Conservation (phyloP, 2,797 vertebrate genomes). For the Garrulus glandarius region DNA sequence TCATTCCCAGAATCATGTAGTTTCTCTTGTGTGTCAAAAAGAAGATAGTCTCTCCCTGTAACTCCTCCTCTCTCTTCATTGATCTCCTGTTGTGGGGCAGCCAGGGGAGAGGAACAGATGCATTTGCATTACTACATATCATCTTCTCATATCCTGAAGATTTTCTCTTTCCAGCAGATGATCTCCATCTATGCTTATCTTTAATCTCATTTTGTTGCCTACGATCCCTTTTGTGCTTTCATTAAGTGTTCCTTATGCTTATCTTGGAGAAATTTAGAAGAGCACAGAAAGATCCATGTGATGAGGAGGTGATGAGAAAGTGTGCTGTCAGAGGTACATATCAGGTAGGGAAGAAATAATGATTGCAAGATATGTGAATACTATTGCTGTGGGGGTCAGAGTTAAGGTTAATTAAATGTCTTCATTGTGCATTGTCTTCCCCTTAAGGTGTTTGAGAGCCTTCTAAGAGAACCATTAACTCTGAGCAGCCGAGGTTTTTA, state of each 20-base stretch:
- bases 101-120: neutral
- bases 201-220: neutral
- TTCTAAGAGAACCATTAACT: conserved; percentile 42
- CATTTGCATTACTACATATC: neutral
- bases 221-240: neutral
- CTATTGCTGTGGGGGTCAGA: conserved; percentile 27
- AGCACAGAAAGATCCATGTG: neutral
- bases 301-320: conserved; percentile 35
- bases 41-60: neutral
- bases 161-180: neutral
- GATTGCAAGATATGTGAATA: conserved; percentile 19
- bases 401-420: conserved; percentile 65
- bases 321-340: neutral
- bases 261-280: conserved; percentile 14
- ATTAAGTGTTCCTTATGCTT: neutral
- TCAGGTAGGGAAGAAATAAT: conserved; percentile 22
- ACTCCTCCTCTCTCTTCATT: neutral
- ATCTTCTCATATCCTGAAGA: neutral
- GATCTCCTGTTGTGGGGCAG: neutral
- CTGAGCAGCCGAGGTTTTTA: conserved; percentile 9
- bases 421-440: conserved; percentile 48
- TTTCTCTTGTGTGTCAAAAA: neutral
- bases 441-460: conserved; percentile 44
- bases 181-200: neutral
- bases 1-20: neutral